Base-by-base conservation (phyloP, 1,140 invertebrate genomes). In the Heliconius melpomene region DNA sequence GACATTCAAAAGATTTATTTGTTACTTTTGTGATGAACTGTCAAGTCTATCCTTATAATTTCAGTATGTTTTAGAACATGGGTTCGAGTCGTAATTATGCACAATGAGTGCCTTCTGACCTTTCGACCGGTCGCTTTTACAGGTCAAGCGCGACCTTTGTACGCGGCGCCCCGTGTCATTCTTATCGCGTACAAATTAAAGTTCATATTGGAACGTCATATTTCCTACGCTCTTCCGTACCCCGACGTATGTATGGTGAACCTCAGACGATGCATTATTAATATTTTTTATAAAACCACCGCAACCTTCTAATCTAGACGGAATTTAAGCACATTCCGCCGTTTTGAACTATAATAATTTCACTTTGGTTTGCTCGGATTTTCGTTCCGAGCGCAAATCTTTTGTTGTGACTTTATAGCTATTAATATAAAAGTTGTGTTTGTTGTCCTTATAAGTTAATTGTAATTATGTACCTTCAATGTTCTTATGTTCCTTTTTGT, bases 231-330 rank as follows among this genome's bases (percentile, higher is more conserved):
- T 26, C 26, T 66, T 66, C 60, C 60, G 29, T 36, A 54, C n/a
- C 72, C n/a, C 76, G 71, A 20, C 60, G 79, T 78, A 79, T 78
- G 81, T 78, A 79, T 78, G 81, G 84, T 77, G 82, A 84, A 83
- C 83, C 87, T 87, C 81, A 82, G 77, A 79, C 80, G 85, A 84
- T 91, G 85, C 86, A 91, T 92, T 87, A 91, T 88, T 89, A 90
- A 89, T 90, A 83, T 72, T 80, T 85, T 83, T 84, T 81, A 83
- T 79, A 74, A 81, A 81, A 77, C 80, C 80, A 79, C 75, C 82
- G 74, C 77, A 81, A 52, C 52, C 80, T 83, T 70, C 82, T 77
- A 78, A 81, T 79, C 77, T 81, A 71, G 79, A 79, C 82, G 80
- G 78, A 83, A 78, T 81, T 78, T 75, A 73, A 78, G 75, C 75